A percentile compares a stretch with the other conserved stretches of the same genome.
phyloP scores from a whole-genome alignment of 1,140 invertebrate species.

The Microvelia longipes region DNA sequence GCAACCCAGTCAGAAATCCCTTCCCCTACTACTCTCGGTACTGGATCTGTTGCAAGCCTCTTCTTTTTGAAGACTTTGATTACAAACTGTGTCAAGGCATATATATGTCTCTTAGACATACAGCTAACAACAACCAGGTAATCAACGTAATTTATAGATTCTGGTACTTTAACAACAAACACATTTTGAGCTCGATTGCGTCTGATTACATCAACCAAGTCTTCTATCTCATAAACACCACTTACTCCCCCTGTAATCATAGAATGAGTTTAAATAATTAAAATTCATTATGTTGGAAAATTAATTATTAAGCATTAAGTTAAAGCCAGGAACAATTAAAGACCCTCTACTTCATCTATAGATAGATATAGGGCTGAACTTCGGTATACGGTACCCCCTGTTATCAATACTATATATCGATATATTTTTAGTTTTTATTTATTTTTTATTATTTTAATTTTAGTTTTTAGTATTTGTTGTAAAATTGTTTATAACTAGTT shows the following conservation, averaged over 20 bases:
- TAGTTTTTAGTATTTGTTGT: no score
- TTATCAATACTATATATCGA: no score
- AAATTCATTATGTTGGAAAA: not conserved
- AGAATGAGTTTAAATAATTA: slow-evolving; percentile 7
- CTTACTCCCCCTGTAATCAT: slow-evolving; percentile 48
- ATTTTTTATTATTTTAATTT: no score
- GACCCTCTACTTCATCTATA: no score
- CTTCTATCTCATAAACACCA: slow-evolving; percentile 76
- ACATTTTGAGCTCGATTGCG: slow-evolving; percentile 64
- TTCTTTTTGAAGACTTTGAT: slow-evolving; percentile 65
- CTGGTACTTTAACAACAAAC: slow-evolving; percentile 61
- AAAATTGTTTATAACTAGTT: no score
- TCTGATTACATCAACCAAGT: slow-evolving; percentile 58
- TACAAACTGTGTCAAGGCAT: slow-evolving; percentile 57
- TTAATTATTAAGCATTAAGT: no score
- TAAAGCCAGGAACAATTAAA: no score
- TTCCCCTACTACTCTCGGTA: slow-evolving; percentile 63
- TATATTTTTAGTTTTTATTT: no score
- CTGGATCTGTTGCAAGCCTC: slow-evolving; percentile 40
- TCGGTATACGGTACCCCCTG: no score
- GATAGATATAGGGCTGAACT: no score
- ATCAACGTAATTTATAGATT: slow-evolving; percentile 60
- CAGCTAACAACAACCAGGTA: slow-evolving; percentile 64
- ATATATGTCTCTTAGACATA: slow-evolving; percentile 54
- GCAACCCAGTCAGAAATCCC: slow-evolving; percentile 67